A percentile compares a stretch with the other conserved stretches of the same genome.
These are phyloP conservation scores for Aricia agestis DNA, from an alignment of 1,140 invertebrate genomes.

Conservation along the genomic window DNA sequence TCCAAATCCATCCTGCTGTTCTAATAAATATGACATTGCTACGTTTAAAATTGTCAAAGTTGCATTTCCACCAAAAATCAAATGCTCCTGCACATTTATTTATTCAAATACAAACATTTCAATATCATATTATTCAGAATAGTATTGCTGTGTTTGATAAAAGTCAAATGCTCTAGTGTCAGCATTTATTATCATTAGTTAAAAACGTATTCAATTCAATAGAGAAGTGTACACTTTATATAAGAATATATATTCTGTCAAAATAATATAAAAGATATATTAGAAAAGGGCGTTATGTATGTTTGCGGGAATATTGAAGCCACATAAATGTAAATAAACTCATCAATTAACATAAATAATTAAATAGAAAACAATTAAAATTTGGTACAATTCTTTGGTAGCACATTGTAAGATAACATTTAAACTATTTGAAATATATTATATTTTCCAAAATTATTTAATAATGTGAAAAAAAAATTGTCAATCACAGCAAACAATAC, in stretches of 20 bases:
- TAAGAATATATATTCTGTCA: slow-evolving; percentile 61
- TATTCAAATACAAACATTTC: background rate
- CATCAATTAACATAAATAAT: background rate
- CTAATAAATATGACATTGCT: background rate
- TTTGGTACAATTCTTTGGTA: slow-evolving; percentile 7
- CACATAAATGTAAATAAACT: slow-evolving; percentile 13
- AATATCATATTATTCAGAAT: background rate
- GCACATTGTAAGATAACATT: slow-evolving; percentile 4
- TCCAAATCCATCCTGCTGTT: background rate
- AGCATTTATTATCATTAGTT: slow-evolving; percentile 33
- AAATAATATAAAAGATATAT: slow-evolving; percentile 50
- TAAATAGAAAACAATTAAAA: slow-evolving; percentile 14
- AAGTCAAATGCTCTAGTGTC: slow-evolving; percentile 50
- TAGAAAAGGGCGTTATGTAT: slow-evolving; percentile 42
- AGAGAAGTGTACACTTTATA: slow-evolving; percentile 60
- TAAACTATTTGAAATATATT: no score
- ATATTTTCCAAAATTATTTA: no score
- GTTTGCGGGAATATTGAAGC: slow-evolving; percentile 36
- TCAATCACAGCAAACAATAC: background rate
- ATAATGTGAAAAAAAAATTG: background rate
- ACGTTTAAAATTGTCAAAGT: background rate
- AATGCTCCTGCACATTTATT: background rate
- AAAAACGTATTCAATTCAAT: slow-evolving; percentile 42
- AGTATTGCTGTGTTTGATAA: slow-evolving; percentile 1
- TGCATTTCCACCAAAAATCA: background rate